Evolutionary conservation across 2,113 vertebrate genomes (phyloP), one percentile per base, ranked within the genome.

Genomic region (Indicator indicator): DNA sequence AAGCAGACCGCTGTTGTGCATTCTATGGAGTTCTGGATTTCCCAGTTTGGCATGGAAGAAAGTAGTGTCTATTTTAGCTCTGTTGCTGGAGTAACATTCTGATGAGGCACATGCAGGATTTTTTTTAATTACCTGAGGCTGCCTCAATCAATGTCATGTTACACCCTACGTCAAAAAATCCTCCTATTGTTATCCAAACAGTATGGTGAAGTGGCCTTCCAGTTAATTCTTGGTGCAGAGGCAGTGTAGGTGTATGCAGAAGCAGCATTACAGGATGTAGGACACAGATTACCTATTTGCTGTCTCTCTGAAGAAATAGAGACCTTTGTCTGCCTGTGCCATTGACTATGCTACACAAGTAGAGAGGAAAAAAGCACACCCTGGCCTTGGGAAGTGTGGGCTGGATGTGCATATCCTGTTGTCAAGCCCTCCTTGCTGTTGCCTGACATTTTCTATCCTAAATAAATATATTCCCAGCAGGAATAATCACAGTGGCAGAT

Each of bases 381-480:
- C 48, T 79, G 28, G 33, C 58, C 18, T 0, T 79, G 44, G 38
- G n/a, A 16, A 26, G 27, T 23, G 60, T 8, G 8, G 58, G 26
- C 86, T 80, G 62, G 74, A 56, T 52, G 20, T 4, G 0, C 24
- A 9, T 9, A n/a, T 13, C 46, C 50, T 88, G 38, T 13, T 80
- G 75, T n/a, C 50, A 40, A 28, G n/a, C 42, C 79, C 46, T 64
- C 52, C 44, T 83, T 77, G 65, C 33, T 77, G 54, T 46, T 90
- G 50, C 77, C 86, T 86, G 20, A 9, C 21, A 5, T 84, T 63
- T 71, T 52, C 30, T 64, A 3, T 48, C 20, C 42, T 93, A 73
- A 74, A 32, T 64, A 72, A 91, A 60, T 88, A 44, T 42, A 28
- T 81, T 95, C 65, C 79, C 76, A 88, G 56, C 75, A 90, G 83